Conservation (phyloP, 2,888 invertebrate species). For the Lysandra bellargus region DNA sequence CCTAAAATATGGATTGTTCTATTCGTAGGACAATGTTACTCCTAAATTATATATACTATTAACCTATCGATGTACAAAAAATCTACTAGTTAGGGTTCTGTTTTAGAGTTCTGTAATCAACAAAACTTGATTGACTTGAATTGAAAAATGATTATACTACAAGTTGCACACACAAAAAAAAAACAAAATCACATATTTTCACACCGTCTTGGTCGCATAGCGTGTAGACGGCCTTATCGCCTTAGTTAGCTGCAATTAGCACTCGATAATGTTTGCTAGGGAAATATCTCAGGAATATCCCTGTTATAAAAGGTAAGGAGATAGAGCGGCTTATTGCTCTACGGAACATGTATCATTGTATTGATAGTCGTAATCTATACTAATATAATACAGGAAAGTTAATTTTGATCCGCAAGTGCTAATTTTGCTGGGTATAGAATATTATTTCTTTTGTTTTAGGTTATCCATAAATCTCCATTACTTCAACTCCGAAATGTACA, state of each 20-base stretch:
- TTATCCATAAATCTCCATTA: too few species aligned
- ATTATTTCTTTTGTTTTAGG: too few species aligned
- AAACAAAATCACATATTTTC: not conserved
- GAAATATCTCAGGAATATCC: slow-evolving; percentile 54
- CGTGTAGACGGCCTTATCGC: slow-evolving; percentile 42
- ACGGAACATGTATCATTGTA: slow-evolving; percentile 19
- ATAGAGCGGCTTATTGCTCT: slow-evolving; percentile 37
- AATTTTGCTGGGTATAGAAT: not conserved
- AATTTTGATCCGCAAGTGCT: not conserved
- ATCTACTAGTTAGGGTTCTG: too few species aligned
- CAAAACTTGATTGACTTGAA: too few species aligned
- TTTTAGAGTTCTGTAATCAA: too few species aligned
- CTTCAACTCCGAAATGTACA: too few species aligned
- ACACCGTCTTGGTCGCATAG: slow-evolving; percentile 23
- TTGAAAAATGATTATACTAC: too few species aligned
- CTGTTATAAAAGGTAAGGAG: slow-evolving; percentile 48
- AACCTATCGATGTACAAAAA: too few species aligned
- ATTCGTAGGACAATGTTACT: too few species aligned
- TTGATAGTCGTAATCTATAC: slow-evolving; percentile 5
- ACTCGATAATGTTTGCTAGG: slow-evolving; percentile 48
- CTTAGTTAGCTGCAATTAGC: slow-evolving; percentile 58
- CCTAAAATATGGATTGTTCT: too few species aligned
- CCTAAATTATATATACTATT: too few species aligned
- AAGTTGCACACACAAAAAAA: not conserved
- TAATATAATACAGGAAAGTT: not conserved